phyloP scores from a whole-genome alignment of 2,797 vertebrate genomes.

The Amniataba percoides region DNA sequence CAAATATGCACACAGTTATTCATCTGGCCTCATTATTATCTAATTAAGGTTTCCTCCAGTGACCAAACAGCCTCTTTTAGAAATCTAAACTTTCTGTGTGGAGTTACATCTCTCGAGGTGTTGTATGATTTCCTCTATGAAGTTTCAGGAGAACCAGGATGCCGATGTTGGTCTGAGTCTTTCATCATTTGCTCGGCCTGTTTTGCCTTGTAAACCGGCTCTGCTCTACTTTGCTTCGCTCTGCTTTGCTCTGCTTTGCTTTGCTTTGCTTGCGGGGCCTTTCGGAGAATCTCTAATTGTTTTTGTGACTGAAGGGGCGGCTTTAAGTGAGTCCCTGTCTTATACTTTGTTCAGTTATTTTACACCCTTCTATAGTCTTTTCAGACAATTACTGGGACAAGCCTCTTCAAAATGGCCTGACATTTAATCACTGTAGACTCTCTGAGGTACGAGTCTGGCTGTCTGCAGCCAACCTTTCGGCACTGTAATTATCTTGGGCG shows the following conservation, averaged over 20 bases:
- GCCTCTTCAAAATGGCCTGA: constrained; percentile 68
- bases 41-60: not conserved
- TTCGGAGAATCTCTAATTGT: constrained; percentile 44
- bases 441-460: constrained; percentile 65
- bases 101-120: constrained; percentile 12
- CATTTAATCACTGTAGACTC: constrained; percentile 76
- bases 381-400: constrained; percentile 69
- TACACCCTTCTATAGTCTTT: constrained; percentile 46
- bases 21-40: constrained; percentile 9
- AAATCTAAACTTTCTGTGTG: constrained; percentile 18
- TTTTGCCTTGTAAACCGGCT: constrained; percentile 50
- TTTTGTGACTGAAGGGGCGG: constrained; percentile 39
- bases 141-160: constrained; percentile 13
- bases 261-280: constrained; percentile 2
- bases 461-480: constrained; percentile 64
- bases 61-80: constrained; percentile 1
- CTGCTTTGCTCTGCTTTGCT: not conserved
- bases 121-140: not conserved
- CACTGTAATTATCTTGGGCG: constrained; percentile 65
- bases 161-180: not conserved
- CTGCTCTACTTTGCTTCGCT: too few relatives aligned
- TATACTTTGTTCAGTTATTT: constrained; percentile 53
- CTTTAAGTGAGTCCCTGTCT: constrained; percentile 49
- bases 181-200: constrained; percentile 23
- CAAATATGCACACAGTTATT: not conserved